Evolutionary conservation across 2,888 invertebrate genomes (phyloP), one percentile per base, ranked within the genome.

Genomic region (Corbicula japonica): DNA sequence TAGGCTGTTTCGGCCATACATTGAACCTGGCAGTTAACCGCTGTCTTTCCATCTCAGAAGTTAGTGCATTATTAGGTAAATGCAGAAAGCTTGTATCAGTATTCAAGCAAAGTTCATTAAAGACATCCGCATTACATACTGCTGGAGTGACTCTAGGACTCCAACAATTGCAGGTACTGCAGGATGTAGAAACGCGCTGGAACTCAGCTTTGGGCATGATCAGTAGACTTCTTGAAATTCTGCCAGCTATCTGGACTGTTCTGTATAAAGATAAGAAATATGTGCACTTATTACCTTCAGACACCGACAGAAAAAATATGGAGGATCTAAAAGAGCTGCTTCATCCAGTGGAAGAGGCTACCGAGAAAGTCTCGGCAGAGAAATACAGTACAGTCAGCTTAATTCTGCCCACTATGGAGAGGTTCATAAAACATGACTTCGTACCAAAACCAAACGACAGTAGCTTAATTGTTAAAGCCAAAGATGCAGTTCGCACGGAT

Each of bases 161-260:
- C 15, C 12, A 50, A 50, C 15, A 50, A 50, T 21, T 50, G 12
- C 50, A 50, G 50, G 50, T 50, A 18, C 12, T 50, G 21, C 50
- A 50, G 21, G 50, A 50, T 50, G 50, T 50, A 18, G 50, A 50
- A 50, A 50, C 15, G 12, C 50, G 50, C 21, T 50, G 50, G 50
- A 50, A 50, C 50, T 18, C 15, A 18, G 50, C 50, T 18, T 21
- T 50, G 50, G 50, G 15, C 12, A 50, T 50, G 50, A 21, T 50
- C 50, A 50, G 50, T 18, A 10, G 50, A 50, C 50, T 50, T 50
- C 50, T 50, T 10, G 50, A 50, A 10, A 50, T 50, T 50, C 21
- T 21, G 15, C 50, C 50, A 50, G 50, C 50, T 50, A 10, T 50
- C 21, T 50, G 50, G 50, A 21, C 50, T 50, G 50, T 50, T 10